Conservation (phyloP, 1,140 invertebrate genomes). For the Adelges cooleyi region DNA sequence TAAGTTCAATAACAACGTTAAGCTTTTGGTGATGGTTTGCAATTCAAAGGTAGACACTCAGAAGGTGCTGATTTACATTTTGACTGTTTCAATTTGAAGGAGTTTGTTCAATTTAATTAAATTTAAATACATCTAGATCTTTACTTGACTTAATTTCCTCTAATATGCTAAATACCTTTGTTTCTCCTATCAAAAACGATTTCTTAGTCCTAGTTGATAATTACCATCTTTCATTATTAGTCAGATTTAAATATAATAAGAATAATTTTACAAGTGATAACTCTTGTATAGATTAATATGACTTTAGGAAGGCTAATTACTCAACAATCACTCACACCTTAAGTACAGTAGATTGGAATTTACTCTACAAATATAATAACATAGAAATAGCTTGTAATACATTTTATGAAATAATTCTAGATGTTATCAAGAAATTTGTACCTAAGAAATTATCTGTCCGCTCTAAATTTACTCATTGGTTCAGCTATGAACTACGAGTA, state of each 20-base stretch:
- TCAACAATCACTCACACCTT: not conserved
- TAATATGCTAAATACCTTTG: not conserved
- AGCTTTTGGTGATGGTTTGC: too few species aligned
- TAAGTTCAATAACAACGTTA: too few species aligned
- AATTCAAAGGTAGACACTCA: too few species aligned
- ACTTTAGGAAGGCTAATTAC: not conserved
- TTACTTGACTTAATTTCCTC: not conserved
- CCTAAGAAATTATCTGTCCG: not conserved
- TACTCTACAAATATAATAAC: not conserved
- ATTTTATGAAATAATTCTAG: not conserved
- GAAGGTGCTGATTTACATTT: too few species aligned
- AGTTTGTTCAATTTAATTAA: too few species aligned
- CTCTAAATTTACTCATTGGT: not conserved
- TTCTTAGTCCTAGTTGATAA: not conserved
- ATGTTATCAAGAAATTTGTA: not conserved
- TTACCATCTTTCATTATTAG: not conserved
- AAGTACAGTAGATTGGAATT: not conserved
- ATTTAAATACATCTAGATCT: not conserved
- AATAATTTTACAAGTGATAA: not conserved
- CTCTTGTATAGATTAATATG: not conserved
- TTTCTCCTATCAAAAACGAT: not conserved
- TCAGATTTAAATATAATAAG: not conserved
- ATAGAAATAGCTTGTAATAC: not conserved
- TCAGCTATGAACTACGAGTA: too few species aligned
- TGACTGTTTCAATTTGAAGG: too few species aligned